A percentile compares a stretch with the other conserved stretches of the same genome.
Evolutionary conservation across 2,797 vertebrate species (phyloP).

Genomic region (Silurus aristotelis): DNA sequence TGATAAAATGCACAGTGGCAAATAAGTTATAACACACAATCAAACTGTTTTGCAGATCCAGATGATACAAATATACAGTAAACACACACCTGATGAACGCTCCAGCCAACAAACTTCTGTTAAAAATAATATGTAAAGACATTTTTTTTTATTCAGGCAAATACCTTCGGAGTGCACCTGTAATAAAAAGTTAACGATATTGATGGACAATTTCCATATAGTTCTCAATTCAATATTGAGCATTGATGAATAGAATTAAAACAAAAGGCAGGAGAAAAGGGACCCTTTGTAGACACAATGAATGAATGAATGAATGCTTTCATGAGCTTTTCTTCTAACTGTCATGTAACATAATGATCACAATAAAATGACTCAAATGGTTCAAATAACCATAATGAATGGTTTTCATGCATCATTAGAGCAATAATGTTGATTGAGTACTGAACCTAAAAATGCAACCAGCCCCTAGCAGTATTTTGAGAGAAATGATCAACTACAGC

Average conservation of each 20-base stretch:
- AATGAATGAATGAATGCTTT: not conserved
- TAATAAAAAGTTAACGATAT: slow-evolving; percentile 23
- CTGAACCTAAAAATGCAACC: not conserved
- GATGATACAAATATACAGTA: slow-evolving; percentile 51
- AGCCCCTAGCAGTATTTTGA: slow-evolving; percentile 28
- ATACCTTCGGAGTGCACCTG: slow-evolving; percentile 13
- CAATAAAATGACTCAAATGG: slow-evolving; percentile 17
- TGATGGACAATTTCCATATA: not conserved
- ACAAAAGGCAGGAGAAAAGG: not conserved
- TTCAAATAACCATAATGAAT: slow-evolving; percentile 24
- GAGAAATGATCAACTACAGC: not conserved
- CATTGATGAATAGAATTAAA: not conserved
- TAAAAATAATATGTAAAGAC: not conserved
- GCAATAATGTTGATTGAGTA: not conserved
- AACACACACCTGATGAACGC: slow-evolving; percentile 54
- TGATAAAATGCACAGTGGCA: slow-evolving; percentile 68
- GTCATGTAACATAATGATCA: not conserved
- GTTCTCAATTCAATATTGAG: not conserved
- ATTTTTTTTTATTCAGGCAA: slow-evolving; percentile 24
- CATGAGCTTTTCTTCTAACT: not conserved
- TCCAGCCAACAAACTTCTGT: slow-evolving; percentile 45
- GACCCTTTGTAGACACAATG: not conserved
- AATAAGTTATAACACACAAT: slow-evolving; percentile 61
- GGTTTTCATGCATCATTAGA: slow-evolving; percentile 3
- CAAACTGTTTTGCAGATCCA: slow-evolving; percentile 22